A percentile compares a stretch with the other conserved stretches of the same genome.
Conservation (phyloP, 2,113 vertebrate genomes). For the Ophthalmolycus amberensis region DNA sequence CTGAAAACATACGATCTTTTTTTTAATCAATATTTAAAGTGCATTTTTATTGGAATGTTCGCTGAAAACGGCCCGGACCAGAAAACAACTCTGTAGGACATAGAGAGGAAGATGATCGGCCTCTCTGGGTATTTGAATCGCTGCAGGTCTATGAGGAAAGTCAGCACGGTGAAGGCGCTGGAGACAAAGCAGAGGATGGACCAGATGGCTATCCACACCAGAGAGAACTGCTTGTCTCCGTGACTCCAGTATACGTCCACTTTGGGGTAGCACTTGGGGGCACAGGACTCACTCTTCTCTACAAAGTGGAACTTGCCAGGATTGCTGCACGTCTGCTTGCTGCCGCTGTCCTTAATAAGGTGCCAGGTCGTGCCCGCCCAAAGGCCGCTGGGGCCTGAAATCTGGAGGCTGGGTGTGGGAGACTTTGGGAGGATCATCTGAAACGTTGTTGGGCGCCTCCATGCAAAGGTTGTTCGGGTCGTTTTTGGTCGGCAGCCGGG, state of each 20-base stretch:
- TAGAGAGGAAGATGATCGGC: conserved; percentile 97
- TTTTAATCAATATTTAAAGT: too few relatives aligned
- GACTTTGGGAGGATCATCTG: conserved; percentile 88
- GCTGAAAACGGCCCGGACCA: too few relatives aligned
- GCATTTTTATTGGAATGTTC: too few relatives aligned
- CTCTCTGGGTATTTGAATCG: conserved; percentile 97
- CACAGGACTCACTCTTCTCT: conserved; percentile 94
- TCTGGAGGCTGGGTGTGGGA: conserved; percentile 91
- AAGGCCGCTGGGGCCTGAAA: conserved; percentile 88
- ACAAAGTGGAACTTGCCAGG: conserved; percentile 96
- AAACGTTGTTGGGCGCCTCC: conserved; percentile 96
- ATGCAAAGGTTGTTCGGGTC: conserved; percentile 98
- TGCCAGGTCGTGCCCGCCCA: conserved; percentile 84
- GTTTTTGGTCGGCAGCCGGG: conserved; percentile 93
- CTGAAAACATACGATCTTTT: too few relatives aligned
- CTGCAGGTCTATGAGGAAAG: conserved; percentile 94
- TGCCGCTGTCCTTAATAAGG: conserved; percentile 83
- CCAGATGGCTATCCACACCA: conserved; percentile 96
- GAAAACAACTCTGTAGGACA: too few relatives aligned
- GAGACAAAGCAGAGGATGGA: conserved; percentile 95
- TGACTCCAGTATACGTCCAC: conserved; percentile 98
- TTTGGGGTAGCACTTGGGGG: conserved; percentile 90
- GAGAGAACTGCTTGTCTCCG: conserved; percentile 93
- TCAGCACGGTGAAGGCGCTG: conserved; percentile 97
- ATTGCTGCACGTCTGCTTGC: conserved; percentile 87